Evolutionary conservation across 1,140 invertebrate species (phyloP), one percentile per base, ranked within the genome.

Genomic region (Drosophila neocordata): DNA sequence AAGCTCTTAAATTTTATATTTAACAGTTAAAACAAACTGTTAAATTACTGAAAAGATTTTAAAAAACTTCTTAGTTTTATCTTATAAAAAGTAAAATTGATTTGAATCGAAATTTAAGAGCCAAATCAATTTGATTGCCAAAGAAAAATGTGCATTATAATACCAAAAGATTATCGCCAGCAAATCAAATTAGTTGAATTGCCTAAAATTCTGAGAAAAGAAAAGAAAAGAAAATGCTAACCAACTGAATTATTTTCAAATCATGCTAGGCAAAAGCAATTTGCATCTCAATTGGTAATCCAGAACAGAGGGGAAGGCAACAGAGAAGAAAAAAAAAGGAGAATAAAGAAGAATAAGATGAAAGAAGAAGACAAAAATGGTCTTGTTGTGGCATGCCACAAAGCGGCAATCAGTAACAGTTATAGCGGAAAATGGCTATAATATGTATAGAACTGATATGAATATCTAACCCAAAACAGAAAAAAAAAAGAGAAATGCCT

Each of bases 351-450:
- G 27, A 18, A n/a, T n/a, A n/a, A 37, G 27, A 31, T 31, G 27
- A 31, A 31, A 31, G 27, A 31, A 44, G 35, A 64, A 22, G 70
- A 71, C 56, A 38, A n/a, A 27, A 58, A 37, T 48, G n/a, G 41
- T 48, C 20, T 27, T 38, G 35, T 35, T 66, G 37, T 65, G 67
- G 51, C 51, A 64, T 75, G 65, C 65, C 79, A 71, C 83, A 88
- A 83, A 77, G 79, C 79, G 73, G 83, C 83, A 88, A 88, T 88
- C 84, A 79, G 83, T 83, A 77, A 69, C 79, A 88, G 76, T 82
- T 88, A 88, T 88, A 88, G 83, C 83, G 83, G 75, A 88, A 88
- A 88, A 88, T 88, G 68, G 75, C 79, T 79, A 77, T 88, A 88
- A 88, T 88, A 88, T 87, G 79, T 77, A 67, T 67, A 65, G 38